Evolutionary conservation across 2,113 vertebrate species (phyloP).

Genomic region (Promerops cafer): DNA sequence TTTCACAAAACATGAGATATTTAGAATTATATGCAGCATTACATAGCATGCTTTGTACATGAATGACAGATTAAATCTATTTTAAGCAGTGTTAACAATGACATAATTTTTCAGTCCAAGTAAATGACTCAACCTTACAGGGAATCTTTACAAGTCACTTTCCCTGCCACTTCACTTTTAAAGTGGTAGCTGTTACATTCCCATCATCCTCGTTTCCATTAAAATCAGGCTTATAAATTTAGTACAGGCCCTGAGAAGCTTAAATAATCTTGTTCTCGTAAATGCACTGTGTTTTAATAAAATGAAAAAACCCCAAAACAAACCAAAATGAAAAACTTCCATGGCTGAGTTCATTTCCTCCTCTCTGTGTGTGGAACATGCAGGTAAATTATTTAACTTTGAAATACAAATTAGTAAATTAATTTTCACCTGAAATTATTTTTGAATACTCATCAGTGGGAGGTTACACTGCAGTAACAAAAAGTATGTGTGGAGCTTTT

Average conservation of each 20-base stretch:
- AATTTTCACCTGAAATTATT: neutral
- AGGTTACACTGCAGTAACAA: neutral
- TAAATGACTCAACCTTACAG: neutral
- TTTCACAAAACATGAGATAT: neutral
- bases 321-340: neutral
- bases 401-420: neutral
- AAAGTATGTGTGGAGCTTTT: neutral
- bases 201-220: neutral
- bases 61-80: neutral
- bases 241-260: neutral
- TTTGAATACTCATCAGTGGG: neutral
- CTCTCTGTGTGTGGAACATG: neutral
- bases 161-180: neutral
- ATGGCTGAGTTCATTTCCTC: neutral
- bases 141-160: neutral
- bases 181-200: neutral
- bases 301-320: neutral
- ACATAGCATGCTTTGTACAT: neutral
- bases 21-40: neutral
- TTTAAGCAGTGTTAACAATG: neutral
- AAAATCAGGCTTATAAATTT: neutral
- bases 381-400: neutral
- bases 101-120: neutral
- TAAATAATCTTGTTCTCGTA: neutral
- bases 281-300: neutral